phyloP scores from a whole-genome alignment of 2,797 vertebrate genomes.

The Enteromius argenteus region DNA sequence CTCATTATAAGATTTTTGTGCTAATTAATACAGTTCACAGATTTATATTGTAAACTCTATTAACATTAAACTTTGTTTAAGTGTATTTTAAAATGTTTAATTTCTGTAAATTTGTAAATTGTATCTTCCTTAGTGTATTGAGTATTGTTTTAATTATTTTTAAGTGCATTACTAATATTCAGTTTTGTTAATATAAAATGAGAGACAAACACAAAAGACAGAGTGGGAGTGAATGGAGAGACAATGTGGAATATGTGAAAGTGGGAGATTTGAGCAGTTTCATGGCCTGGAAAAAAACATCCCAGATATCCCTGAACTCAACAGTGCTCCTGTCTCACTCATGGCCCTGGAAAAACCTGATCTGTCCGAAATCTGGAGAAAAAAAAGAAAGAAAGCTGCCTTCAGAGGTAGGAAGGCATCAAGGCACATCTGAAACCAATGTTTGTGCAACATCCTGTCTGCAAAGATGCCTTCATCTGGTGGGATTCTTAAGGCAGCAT shows the following conservation, averaged over 20 bases:
- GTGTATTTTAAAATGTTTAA: not conserved
- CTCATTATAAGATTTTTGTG: not conserved
- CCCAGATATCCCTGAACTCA: not conserved
- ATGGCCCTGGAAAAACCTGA: slow-evolving; percentile 34
- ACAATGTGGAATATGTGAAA: slow-evolving; percentile 3
- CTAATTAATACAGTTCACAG: not conserved
- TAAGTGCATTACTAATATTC: not conserved
- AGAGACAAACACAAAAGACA: slow-evolving; percentile 21
- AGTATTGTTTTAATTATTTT: not conserved
- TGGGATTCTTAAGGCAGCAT: not conserved
- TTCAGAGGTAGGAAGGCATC: slow-evolving; percentile 9
- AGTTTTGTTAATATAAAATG: not conserved
- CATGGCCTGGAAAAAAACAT: slow-evolving; percentile 40
- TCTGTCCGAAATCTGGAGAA: not conserved
- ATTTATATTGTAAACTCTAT: not conserved
- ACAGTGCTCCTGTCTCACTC: slow-evolving; percentile 50
- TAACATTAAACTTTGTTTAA: not conserved
- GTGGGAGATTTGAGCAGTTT: not conserved
- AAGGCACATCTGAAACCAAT: slow-evolving; percentile 22
- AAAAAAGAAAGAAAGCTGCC: not conserved
- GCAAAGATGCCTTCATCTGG: slow-evolving; percentile 16
- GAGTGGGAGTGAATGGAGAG: slow-evolving; percentile 18
- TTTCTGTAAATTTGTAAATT: not conserved
- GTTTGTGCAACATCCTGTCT: slow-evolving; percentile 14
- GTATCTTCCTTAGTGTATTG: not conserved